Evolutionary conservation across 2,113 vertebrate species (phyloP), one percentile per base, ranked within the genome.

Genomic region (Stigmatopora nigra): DNA sequence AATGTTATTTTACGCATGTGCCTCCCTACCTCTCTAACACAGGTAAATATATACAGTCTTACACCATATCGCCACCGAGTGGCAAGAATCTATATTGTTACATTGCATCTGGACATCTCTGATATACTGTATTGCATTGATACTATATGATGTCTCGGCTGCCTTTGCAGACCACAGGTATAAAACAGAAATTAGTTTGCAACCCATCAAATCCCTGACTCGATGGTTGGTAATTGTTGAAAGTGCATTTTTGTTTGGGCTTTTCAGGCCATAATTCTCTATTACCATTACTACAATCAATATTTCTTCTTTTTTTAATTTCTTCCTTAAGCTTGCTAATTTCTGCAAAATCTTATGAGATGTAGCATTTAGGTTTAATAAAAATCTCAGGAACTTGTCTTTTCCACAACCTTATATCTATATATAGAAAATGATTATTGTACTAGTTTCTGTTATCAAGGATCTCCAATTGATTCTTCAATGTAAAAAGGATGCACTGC

Each of bases 241-340:
- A 78, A 52, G 70, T 80, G 80, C 47, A 73, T 79, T 81, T 84
- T 63, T 69, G 72, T 57, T 68, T 73, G 75, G 61, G 73, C 61
- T 76, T 80, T 68, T 72, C 64, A 67, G 64, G 71, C 76, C 72
- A 38, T 14, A 77, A 73, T 6, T 6, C 22, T 16, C 1, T 55
- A 31, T 25, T 15, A 20, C 13, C 1, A 10, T 53, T 53, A 52
- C 51, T 55, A 55, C 11, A 56, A 15, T 56, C 6, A 31, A 3
- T 7, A 7, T 56, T 56, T 5, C 22, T 31, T 56, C 13, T 31
- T 56, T 56, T 31, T 14, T 2, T 31, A 2, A 7, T 56, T 56
- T 5, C 22, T 31, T 56, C 13, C 15, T 56, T 56, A 25, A 20
- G 53, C 15, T 56, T 56, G 7, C 19, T 20, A 53, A 56, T 31